Conservation (phyloP, 2,113 vertebrate species). For the Ploceus nigricollis region DNA sequence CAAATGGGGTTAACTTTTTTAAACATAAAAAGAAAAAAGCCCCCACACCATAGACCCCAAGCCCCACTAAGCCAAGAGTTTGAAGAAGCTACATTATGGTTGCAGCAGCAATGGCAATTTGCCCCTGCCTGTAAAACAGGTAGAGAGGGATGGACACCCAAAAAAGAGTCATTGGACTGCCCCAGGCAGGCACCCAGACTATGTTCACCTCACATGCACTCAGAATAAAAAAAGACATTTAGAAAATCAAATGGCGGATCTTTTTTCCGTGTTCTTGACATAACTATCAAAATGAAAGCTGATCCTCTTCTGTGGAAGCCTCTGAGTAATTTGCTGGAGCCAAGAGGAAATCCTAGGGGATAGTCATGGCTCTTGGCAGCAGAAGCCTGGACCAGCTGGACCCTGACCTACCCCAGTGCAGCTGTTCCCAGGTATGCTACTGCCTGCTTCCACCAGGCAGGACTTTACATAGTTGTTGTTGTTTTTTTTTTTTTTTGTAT, state of each 20-base stretch:
- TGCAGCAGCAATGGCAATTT: neutral
- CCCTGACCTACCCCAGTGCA: neutral
- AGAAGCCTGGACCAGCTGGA: neutral
- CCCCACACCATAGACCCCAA: neutral
- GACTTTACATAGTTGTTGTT: neutral
- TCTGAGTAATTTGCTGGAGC: neutral
- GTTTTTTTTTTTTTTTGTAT: neutral
- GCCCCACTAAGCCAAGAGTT: neutral
- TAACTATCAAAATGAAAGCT: neutral
- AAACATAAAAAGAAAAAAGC: neutral
- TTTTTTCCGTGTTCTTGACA: neutral
- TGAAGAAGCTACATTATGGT: neutral
- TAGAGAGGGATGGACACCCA: fast-evolving
- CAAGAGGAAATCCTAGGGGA: neutral
- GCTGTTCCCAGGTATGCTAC: neutral
- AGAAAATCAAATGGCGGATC: neutral
- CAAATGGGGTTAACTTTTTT: neutral
- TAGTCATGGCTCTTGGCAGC: neutral
- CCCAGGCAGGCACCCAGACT: neutral
- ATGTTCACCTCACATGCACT: neutral
- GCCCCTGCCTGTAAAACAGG: neutral
- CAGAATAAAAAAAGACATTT: neutral
- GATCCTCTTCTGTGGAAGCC: neutral
- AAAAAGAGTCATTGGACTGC: neutral
- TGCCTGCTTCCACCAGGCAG: neutral